A percentile compares a stretch with the other conserved stretches of the same genome.
phyloP scores from a whole-genome alignment of 2,113 vertebrate species.

The Isichthys henryi region DNA sequence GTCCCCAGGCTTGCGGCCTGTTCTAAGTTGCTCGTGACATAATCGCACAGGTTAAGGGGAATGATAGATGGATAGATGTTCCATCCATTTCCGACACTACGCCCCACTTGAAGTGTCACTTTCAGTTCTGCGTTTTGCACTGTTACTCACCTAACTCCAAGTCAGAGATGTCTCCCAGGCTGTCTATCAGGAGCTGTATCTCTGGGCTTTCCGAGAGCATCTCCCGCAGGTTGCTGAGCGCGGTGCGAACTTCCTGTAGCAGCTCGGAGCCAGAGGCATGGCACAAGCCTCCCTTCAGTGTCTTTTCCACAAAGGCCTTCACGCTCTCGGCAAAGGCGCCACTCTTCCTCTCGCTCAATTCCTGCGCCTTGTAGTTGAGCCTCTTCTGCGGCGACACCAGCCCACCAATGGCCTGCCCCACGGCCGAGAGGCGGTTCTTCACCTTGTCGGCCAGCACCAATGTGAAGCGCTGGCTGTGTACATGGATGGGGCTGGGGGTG shows the following conservation, averaged over 20 bases:
- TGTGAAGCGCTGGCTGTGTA: slow-evolving; percentile 27
- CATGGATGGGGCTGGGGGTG: slow-evolving; percentile 14
- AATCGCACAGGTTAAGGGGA: neutral
- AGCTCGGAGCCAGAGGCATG: slow-evolving; percentile 53
- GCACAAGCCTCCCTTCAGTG: slow-evolving; percentile 30
- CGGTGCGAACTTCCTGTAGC: slow-evolving; percentile 72
- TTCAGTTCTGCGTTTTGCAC: neutral
- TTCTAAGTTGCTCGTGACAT: neutral
- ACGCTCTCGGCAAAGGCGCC: slow-evolving; percentile 55
- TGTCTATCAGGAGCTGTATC: slow-evolving; percentile 57
- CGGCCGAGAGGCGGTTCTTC: slow-evolving; percentile 61
- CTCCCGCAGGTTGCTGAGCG: slow-evolving; percentile 64
- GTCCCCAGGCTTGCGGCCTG: neutral
- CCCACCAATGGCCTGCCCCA: slow-evolving; percentile 62
- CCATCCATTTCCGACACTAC: neutral
- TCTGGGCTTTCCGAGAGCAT: slow-evolving; percentile 59
- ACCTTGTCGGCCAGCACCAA: slow-evolving; percentile 60
- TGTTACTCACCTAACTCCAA: slow-evolving; percentile 54
- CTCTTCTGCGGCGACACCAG: slow-evolving; percentile 56
- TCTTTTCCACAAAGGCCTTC: slow-evolving; percentile 47
- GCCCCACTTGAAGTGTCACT: neutral
- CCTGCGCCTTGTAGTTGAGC: slow-evolving; percentile 58
- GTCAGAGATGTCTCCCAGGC: slow-evolving; percentile 49
- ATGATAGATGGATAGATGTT: neutral
- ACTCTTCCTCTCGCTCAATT: slow-evolving; percentile 59